Conservation (phyloP, 2,888 invertebrate genomes). For the Orthosia incerta region DNA sequence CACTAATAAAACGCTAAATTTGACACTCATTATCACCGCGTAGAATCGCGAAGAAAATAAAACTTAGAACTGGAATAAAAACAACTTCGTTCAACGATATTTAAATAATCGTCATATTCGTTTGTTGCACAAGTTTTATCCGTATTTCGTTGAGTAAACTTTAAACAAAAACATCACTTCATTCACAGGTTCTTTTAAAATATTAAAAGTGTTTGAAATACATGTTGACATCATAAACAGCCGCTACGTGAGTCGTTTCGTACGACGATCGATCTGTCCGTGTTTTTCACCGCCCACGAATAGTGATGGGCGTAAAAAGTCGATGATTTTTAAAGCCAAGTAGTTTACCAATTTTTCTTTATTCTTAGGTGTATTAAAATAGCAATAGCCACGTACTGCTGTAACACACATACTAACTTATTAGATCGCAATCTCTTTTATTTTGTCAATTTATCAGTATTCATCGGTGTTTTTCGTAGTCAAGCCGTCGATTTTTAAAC, state of each 20-base stretch:
- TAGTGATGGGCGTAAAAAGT: slow-evolving; percentile 44
- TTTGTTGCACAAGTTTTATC: slow-evolving; percentile 43
- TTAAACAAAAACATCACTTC: slow-evolving; percentile 53
- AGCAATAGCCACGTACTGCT: no score
- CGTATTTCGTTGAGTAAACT: slow-evolving; percentile 48
- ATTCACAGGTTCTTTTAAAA: slow-evolving; percentile 57
- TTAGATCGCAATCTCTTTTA: no score
- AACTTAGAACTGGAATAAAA: slow-evolving; percentile 65
- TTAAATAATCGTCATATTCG: slow-evolving; percentile 55
- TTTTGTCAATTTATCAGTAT: no score
- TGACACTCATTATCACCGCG: slow-evolving; percentile 90
- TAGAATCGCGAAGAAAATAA: slow-evolving; percentile 67
- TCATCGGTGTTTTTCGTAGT: no score
- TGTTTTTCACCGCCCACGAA: slow-evolving; percentile 60
- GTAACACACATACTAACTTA: no score
- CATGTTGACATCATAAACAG: slow-evolving; percentile 85
- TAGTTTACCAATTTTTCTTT: neutral
- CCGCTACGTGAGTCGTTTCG: slow-evolving; percentile 72
- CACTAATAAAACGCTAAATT: slow-evolving; percentile 84
- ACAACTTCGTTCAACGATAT: slow-evolving; percentile 54
- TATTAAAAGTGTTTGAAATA: slow-evolving; percentile 66
- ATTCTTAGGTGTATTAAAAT: no score
- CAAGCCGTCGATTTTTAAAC: no score
- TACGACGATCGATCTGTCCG: slow-evolving; percentile 73
- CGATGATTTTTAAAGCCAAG: slow-evolving; percentile 7